Evolutionary conservation across 2,113 vertebrate genomes (phyloP).

Genomic region (Scomber colias): DNA sequence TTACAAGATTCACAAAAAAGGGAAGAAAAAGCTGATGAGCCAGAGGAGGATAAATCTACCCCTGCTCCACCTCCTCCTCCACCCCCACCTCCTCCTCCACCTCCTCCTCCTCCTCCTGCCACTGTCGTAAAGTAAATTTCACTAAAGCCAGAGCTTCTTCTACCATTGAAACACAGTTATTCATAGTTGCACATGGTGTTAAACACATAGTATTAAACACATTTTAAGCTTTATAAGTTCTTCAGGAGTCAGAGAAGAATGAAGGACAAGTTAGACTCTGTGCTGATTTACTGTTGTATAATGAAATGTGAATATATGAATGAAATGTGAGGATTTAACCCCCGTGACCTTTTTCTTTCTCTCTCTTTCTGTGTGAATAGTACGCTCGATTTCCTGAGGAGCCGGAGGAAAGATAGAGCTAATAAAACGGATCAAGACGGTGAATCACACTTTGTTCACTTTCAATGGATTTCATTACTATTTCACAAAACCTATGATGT

Average conservation of each 20-base stretch:
- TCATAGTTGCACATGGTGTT: background rate
- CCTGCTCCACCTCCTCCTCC: conserved; percentile 59
- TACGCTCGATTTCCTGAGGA: conserved; percentile 73
- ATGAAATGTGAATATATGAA: background rate
- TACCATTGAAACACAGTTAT: background rate
- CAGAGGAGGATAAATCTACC: background rate
- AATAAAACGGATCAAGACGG: conserved; percentile 32
- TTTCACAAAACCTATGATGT: too few relatives aligned
- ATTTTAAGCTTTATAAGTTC: background rate
- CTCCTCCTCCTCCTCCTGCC: conserved; percentile 57
- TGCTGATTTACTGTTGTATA: background rate
- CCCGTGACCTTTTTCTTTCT: background rate
- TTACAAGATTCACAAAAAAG: conserved; percentile 51
- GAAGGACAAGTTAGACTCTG: too few relatives aligned
- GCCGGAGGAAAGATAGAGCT: conserved; percentile 64
- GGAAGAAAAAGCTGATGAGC: background rate
- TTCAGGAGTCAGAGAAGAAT: background rate
- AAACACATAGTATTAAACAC: background rate
- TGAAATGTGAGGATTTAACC: background rate
- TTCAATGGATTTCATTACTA: too few relatives aligned
- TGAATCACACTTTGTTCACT: conserved; percentile 55
- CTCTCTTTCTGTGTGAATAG: conserved; percentile 41
- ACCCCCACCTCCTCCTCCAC: conserved; percentile 53
- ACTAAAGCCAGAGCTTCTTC: background rate
- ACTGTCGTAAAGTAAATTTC: conserved; percentile 53